A percentile compares a stretch with the other conserved stretches of the same genome.
Conservation (phyloP, 2,113 vertebrate species). For the Sinocyclocheilus grahami region DNA sequence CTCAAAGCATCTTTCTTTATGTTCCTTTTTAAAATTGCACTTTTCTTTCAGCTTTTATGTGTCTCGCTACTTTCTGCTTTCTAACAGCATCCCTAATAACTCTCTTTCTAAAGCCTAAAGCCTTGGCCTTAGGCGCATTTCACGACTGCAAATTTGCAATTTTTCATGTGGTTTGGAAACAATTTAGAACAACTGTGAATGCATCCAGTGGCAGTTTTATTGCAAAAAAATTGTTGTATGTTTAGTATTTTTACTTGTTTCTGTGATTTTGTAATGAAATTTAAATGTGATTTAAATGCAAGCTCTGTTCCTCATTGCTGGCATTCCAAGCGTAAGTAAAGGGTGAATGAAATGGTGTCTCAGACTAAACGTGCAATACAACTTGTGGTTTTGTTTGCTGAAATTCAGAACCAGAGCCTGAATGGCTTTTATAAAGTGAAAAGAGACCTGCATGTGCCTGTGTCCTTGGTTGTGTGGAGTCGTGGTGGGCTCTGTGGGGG, state of each 20-base stretch:
- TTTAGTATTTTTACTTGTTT: neutral
- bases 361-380: conserved; percentile 16
- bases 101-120: conserved; percentile 49
- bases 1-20: neutral
- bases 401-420: conserved; percentile 1
- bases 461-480: conserved; percentile 14
- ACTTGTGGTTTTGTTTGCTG: conserved; percentile 9
- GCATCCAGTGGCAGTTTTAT: too few relatives aligned
- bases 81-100: neutral
- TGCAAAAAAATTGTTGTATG: too few relatives aligned
- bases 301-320: neutral
- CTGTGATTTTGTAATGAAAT: neutral
- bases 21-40: neutral
- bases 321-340: neutral
- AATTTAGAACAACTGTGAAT: too few relatives aligned
- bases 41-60: neutral
- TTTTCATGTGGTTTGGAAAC: too few relatives aligned
- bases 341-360: conserved; percentile 11
- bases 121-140: conserved; percentile 57
- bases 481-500: neutral
- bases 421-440: neutral
- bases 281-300: neutral
- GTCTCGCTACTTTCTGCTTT: neutral
- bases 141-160: too few relatives aligned
- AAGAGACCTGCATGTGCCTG: conserved; percentile 10